phyloP scores from a whole-genome alignment of 2,888 invertebrate genomes.

The Nycteola revayana region DNA sequence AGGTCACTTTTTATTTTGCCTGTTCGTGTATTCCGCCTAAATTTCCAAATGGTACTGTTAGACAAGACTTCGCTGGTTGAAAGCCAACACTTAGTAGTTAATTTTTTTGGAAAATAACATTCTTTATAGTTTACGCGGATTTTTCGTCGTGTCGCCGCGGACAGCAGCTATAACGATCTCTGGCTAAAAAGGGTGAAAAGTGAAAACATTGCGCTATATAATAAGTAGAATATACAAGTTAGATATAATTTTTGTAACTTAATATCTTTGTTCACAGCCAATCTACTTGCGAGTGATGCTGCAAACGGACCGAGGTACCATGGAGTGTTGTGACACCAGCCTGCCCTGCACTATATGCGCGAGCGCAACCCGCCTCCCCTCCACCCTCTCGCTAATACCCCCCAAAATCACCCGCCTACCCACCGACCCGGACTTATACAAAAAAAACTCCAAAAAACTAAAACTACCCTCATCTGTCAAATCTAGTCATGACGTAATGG shows the following conservation, averaged over 20 bases:
- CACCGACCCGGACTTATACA: constrained; percentile 57
- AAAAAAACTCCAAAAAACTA: constrained; percentile 34
- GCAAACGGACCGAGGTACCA: constrained; percentile 89
- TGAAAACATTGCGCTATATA: no score
- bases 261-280: constrained; percentile 80
- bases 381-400: constrained; percentile 29
- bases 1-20: no score
- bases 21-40: no score
- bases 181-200: no score
- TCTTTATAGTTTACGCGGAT: no score
- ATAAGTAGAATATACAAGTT: no score
- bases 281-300: constrained; percentile 89
- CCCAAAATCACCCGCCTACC: constrained; percentile 26
- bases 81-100: no score
- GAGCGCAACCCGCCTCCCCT: constrained; percentile 34
- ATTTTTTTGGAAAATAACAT: no score
- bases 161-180: no score
- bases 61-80: no score
- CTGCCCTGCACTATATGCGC: constrained; percentile 62
- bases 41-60: no score
- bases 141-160: no score
- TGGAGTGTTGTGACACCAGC: constrained; percentile 83
- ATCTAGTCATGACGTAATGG: constrained; percentile 32
- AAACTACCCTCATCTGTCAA: constrained; percentile 20
- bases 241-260: not conserved